These are phyloP conservation scores for Peromyscus melanophrys DNA, from an alignment of 2,797 vertebrate genomes.

Conservation along the genomic window DNA sequence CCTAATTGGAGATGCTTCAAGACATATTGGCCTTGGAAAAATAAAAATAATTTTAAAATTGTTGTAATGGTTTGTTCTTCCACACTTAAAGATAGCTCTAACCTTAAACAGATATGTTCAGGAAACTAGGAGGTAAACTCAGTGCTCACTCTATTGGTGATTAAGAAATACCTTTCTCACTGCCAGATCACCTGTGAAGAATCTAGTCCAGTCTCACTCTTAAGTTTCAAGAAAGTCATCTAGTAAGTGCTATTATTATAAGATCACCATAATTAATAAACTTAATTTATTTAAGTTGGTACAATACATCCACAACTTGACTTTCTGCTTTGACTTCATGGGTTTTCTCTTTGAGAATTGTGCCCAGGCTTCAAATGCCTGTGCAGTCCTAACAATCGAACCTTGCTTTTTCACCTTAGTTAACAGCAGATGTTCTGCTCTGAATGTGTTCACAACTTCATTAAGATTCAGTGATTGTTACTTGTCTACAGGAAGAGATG, in stretches of 20 bases:
- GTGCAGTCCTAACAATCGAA: background rate
- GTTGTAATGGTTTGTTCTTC: background rate
- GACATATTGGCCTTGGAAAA: background rate
- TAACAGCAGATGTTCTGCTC: background rate
- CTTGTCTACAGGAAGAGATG: background rate
- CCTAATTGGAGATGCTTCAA: background rate
- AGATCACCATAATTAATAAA: background rate
- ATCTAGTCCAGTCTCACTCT: background rate
- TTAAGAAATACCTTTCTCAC: background rate
- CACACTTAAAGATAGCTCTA: background rate
- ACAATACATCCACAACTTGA: background rate
- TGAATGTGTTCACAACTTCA: background rate
- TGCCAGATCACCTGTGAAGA: constrained; percentile 22
- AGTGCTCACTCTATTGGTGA: background rate
- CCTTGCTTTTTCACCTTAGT: background rate
- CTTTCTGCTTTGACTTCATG: constrained; percentile 10
- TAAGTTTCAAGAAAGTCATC: constrained; percentile 45
- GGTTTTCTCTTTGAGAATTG: background rate
- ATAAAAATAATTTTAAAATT: background rate
- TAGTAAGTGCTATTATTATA: background rate
- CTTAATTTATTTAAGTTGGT: background rate
- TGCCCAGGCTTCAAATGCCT: background rate
- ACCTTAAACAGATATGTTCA: background rate
- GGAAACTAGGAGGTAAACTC: constrained; percentile 24
- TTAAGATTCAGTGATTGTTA: background rate